Base-by-base conservation (phyloP, 2,797 vertebrate genomes). In the Coilia nasus region DNA sequence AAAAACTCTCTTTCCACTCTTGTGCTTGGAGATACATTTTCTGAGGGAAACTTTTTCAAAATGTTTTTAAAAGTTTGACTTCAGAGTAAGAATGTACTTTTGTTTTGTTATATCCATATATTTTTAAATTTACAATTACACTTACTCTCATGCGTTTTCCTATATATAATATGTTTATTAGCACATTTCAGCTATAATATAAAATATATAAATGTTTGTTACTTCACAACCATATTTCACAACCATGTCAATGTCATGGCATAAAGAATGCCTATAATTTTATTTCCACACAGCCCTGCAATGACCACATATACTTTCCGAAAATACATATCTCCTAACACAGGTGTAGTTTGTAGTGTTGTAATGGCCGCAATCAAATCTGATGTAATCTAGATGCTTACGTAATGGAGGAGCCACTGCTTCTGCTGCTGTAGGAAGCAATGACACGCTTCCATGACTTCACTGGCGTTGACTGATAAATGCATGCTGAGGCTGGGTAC, bases 11-110 rank as follows among this genome's bases (percentile, higher is more conserved):
- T 17, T 7, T 62, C 82, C 56, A 23, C 81, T 60, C 78, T 81
- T 83, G 83, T 82, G 82, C 86, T 62, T 60, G n/a, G 41, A 50
- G 67, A 71, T 71, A 35, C 67, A 15, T 28, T 44, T 78, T 78
- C 35, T 21, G 41, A 11, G 19, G 35, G 11, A 21, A 21, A 21
- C 31, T 35, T 78, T 78, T 78, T 54, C 1, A 54, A 54, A 54
- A 54, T 54, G 50, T 10, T 10, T 41, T 44, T 6, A 9, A 19
- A 41, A 44, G 35, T 71, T 71, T 14, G 67, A 31, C 12, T 71
- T 28, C 31, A 71, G 6, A 19, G 31, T 35, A 78, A 78, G 71
- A 25, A 17, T 31, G 12, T 4, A 31, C 9, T 35, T 31, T 78
- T 44, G 71, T 78, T 78, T 44, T 44, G 31, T 44, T 41, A 41